Evolutionary conservation across 1,140 invertebrate species (phyloP).

Genomic region (Bombus turneri): DNA sequence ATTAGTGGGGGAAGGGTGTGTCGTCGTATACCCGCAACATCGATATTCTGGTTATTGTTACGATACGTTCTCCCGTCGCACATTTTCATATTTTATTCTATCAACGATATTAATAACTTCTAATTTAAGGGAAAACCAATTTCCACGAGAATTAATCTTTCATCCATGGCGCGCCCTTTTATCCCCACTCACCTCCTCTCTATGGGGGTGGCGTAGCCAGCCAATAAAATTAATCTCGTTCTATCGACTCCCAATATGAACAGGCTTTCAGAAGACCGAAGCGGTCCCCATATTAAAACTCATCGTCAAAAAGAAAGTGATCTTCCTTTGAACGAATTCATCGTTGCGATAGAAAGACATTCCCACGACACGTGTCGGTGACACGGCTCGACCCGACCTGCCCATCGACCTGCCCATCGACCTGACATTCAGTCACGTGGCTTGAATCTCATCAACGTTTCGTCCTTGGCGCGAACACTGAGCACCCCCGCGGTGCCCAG

Average conservation of each 20-base stretch:
- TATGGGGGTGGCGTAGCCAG: not conserved
- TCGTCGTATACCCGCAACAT: no score
- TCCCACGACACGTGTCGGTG: conserved; percentile 58
- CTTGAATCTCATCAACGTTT: conserved; percentile 67
- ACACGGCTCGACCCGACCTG: conserved; percentile 33
- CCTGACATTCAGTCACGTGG: conserved; percentile 58
- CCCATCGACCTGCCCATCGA: conserved; percentile 8
- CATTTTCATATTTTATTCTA: not conserved
- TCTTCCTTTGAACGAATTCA: conserved; percentile 30
- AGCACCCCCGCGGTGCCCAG: conserved; percentile 29
- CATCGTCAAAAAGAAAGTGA: not conserved
- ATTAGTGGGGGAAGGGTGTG: no score
- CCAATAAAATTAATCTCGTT: conserved; percentile 28
- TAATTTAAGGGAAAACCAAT: not conserved
- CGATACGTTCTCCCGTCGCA: not conserved
- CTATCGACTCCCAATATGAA: conserved; percentile 2
- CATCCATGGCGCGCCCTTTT: no score
- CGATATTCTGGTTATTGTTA: no score
- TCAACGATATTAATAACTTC: not conserved
- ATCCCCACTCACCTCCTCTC: no score
- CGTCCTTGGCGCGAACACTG: conserved; percentile 55
- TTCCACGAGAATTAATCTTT: no score
- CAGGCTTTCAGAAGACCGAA: not conserved
- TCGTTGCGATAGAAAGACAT: conserved; percentile 46
- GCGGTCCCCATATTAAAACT: conserved; percentile 19